Evolutionary conservation across 2,113 vertebrate species (phyloP), one percentile per base, ranked within the genome.

Genomic region (Kryptolebias marmoratus): DNA sequence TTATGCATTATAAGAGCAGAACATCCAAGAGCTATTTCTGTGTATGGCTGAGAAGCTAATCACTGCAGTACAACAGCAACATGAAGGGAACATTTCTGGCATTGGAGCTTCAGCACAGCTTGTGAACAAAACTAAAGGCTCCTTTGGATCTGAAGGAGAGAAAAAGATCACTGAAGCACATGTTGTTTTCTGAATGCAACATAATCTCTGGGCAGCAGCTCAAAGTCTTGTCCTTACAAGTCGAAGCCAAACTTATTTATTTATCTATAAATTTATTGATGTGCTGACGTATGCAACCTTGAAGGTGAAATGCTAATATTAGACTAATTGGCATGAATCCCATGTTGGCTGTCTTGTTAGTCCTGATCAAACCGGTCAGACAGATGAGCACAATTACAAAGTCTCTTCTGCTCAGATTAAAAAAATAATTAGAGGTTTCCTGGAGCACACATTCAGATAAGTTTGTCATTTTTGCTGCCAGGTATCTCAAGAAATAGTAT

Each of bases 301-400:
- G 30, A 75, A 86, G 27, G 59, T 42, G 57, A 30, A 50, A 72
- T 66, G 75, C 56, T 82, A 79, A 80, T 63, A 71, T 78, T 84
- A 78, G 79, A 77, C 11, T 28, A 0, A 1, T 45, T 64, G 54
- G 72, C 50, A 15, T 56, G n/a, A 18, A 56, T 69, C 52, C 1
- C 1, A 31, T 36, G 65, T 36, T 65, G 55, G 10, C 9, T 2
- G 2, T 42, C 59, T 22, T 9, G 42, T 42, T 22, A 22, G 22
- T 27, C 6, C 18, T 10, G 31, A 67, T 39, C 50, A 22, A 9
- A 44, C 30, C 9, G 55, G 12, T 14, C 39, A 7, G 36, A 48
- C 49, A 50, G 49, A 77, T 27, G 1, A 61, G 59, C 22, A 22
- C 22, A 22, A 22, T 22, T 22, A 22, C 22, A 22, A 22, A 22